Base-by-base conservation (phyloP, 2,113 vertebrate species). In the Sinocyclocheilus rhinocerous region DNA sequence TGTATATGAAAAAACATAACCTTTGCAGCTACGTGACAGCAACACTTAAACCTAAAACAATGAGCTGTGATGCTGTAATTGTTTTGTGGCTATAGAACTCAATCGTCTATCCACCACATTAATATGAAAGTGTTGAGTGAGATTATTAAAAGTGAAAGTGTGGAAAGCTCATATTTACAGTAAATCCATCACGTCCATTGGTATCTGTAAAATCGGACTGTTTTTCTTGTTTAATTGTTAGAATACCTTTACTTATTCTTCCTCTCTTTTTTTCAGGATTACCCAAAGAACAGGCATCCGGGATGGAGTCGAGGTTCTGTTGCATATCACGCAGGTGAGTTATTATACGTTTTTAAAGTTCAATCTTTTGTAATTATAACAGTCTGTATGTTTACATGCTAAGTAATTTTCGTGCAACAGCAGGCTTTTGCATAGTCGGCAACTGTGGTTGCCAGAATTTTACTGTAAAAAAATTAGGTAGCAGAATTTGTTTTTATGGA, bases 261-360 rank as follows among this genome's bases (percentile, higher is more conserved):
- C 67, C 4, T 88, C 76, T 89, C 45, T 88, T 88, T 65, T 90
- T 16, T 90, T 16, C 90, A 98, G 97, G 96, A 97, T 87, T 98
- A 98, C 90, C 97, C 97, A 50, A 97, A 96, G 91, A 97, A 98
- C 91, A 93, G 97, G 84, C 97, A 98, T 88, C 97, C 97, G 0
- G 97, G 96, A 78, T 98, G 97, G 97, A 97, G 96, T 91, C 90
- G 96, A 85, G 97, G 97, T 1, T 97, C 97, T 6, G 96, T 97
- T 87, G 97, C 97, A 0, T 98, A 98, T 88, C 97, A 98, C 22
- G 97, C 97, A 90, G 97, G 97, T 97, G 86, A 93, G 93, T 13
- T 59, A 26, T 33, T 57, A 13, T 4, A 55, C 0, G 2, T 55
- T 33, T 78, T 57, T 33, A 16, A 69, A 36, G 16, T 65, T 65